phyloP scores from a whole-genome alignment of 2,888 invertebrate genomes.

The Rhagium mordax region DNA sequence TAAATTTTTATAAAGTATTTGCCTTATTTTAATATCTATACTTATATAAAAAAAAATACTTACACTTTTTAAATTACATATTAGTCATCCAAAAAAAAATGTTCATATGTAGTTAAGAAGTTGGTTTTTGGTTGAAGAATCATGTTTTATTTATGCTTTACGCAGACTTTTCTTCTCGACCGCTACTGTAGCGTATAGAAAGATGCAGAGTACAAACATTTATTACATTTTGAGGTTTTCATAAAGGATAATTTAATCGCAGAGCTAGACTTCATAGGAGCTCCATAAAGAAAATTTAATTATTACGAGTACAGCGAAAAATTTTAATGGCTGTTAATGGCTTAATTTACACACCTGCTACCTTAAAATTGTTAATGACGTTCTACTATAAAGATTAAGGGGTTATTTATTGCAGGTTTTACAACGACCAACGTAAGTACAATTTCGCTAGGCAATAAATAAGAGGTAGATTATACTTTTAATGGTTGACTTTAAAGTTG shows the following conservation, averaged over 20 bases:
- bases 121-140: neutral
- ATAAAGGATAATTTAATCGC: neutral
- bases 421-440: conserved; percentile 24
- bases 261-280: neutral
- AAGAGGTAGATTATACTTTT: conserved; percentile 26
- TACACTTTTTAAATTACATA: too few relatives aligned
- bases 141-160: neutral
- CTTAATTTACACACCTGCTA: conserved; percentile 34
- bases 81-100: too few relatives aligned
- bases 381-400: conserved; percentile 29
- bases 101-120: too few relatives aligned
- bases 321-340: conserved; percentile 27
- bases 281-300: conserved; percentile 10
- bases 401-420: conserved; percentile 26
- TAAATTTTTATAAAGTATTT: too few relatives aligned
- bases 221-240: neutral
- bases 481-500: conserved; percentile 27
- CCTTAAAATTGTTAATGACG: conserved; percentile 29
- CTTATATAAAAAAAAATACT: too few relatives aligned
- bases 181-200: neutral
- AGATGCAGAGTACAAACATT: neutral
- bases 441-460: conserved; percentile 27
- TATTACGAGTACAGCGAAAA: conserved; percentile 12
- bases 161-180: neutral
- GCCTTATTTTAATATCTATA: too few relatives aligned